Conservation (phyloP, 1,140 invertebrate species). For the Ostrea denselamellosa region DNA sequence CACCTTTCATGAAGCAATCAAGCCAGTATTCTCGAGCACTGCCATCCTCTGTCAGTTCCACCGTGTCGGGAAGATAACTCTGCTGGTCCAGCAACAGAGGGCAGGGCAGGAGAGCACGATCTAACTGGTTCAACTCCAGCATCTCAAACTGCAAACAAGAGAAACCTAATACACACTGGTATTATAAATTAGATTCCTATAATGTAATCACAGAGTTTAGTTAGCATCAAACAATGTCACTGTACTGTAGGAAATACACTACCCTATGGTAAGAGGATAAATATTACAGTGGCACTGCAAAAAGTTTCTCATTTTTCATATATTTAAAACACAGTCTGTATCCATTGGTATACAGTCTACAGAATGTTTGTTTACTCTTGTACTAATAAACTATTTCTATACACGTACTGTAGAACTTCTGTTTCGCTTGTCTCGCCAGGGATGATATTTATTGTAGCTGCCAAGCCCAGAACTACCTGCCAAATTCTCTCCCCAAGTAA, state of each 20-base stretch:
- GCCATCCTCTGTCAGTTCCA: conserved; percentile 90
- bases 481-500: conserved; percentile 88
- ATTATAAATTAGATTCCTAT: too few species aligned
- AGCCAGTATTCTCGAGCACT: conserved; percentile 96
- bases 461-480: conserved; percentile 85
- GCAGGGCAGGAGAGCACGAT: conserved; percentile 81
- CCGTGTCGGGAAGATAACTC: conserved; percentile 91
- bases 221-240: too few species aligned
- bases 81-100: conserved; percentile 83
- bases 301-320: too few species aligned
- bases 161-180: background rate
- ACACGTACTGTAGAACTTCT: conserved; percentile 54
- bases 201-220: too few species aligned
- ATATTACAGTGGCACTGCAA: too few species aligned
- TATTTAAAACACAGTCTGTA: too few species aligned
- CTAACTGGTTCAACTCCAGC: conserved; percentile 85
- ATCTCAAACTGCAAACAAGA: conserved; percentile 80
- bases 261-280: too few species aligned
- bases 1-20: conserved; percentile 90
- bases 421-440: conserved; percentile 9
- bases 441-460: conserved; percentile 46
- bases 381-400: too few species aligned
- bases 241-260: too few species aligned
- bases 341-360: too few species aligned
- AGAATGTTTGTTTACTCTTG: too few species aligned